phyloP scores from a whole-genome alignment of 2,113 vertebrate genomes.

The Bungarus multicinctus region DNA sequence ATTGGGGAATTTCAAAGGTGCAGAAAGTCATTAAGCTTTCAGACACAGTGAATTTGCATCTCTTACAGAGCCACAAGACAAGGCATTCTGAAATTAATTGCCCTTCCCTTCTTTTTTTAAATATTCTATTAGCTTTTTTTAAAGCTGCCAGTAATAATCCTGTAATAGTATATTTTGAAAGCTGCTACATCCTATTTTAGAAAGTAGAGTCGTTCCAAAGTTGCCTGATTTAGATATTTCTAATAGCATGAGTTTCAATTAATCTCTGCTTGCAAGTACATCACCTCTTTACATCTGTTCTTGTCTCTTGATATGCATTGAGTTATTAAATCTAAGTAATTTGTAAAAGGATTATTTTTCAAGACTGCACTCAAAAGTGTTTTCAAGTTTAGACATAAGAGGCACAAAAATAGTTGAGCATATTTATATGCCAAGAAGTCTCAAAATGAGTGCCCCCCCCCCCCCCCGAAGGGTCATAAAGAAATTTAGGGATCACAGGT shows the following conservation, averaged over 20 bases:
- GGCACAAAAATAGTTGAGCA: not conserved
- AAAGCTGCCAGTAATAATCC: not conserved
- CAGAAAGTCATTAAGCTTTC: not conserved
- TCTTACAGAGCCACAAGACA: not conserved
- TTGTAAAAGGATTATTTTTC: constrained; percentile 45
- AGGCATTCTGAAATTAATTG: constrained; percentile 41
- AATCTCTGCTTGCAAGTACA: constrained; percentile 62
- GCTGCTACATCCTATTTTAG: not conserved
- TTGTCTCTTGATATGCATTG: constrained; percentile 58
- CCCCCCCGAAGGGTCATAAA: not conserved
- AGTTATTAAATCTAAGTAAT: constrained; percentile 63
- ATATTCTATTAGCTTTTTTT: not conserved
- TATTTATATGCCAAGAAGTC: not conserved
- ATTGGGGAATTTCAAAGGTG: not conserved
- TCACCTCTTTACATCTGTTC: constrained; percentile 56
- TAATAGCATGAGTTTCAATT: constrained; percentile 68
- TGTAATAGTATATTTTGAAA: not conserved
- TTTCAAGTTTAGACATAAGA: not conserved
- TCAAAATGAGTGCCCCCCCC: not conserved
- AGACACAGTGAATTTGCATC: not conserved
- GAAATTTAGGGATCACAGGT: not conserved
- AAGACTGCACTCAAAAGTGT: not conserved
- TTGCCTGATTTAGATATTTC: constrained; percentile 58
- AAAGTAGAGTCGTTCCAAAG: constrained; percentile 1
- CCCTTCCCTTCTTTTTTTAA: constrained; percentile 37